These are phyloP conservation scores for Acleris emargana DNA, from an alignment of 2,888 invertebrate species.

Conservation along the genomic window DNA sequence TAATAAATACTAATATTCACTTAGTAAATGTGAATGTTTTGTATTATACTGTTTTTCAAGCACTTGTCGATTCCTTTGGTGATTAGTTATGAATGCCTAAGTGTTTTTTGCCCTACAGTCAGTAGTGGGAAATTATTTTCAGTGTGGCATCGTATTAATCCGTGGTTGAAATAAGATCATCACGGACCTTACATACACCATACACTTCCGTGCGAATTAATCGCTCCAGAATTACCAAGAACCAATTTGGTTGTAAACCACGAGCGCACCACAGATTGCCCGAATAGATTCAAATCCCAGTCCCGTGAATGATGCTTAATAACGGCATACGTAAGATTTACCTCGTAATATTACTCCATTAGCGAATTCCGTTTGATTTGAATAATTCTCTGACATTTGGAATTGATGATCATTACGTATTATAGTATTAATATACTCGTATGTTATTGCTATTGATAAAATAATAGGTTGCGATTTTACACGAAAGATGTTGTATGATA, in stretches of 20 bases:
- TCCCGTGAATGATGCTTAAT: conserved; percentile 13
- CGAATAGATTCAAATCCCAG: conserved; percentile 16
- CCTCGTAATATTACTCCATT: conserved; percentile 17
- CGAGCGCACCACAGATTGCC: conserved; percentile 33
- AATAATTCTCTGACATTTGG: conserved; percentile 3
- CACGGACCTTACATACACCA: background rate
- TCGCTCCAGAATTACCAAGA: conserved; percentile 23
- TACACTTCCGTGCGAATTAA: conserved; percentile 28
- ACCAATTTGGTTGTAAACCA: conserved; percentile 26
- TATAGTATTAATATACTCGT: too few species aligned
- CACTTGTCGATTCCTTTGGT: too few species aligned
- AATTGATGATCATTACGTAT: conserved; percentile 9
- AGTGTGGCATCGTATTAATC: background rate
- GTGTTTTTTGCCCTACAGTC: too few species aligned
- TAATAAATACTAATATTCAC: too few species aligned
- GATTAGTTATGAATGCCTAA: too few species aligned
- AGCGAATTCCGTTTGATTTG: conserved; percentile 7
- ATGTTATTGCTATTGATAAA: too few species aligned
- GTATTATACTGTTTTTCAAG: too few species aligned
- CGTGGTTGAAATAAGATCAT: background rate
- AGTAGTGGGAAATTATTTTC: background rate
- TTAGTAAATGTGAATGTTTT: too few species aligned
- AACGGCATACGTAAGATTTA: conserved; percentile 16
- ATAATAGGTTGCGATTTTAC: too few species aligned
- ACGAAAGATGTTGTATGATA: too few species aligned